Evolutionary conservation across 2,113 vertebrate species (phyloP).

Genomic region (Sminthopsis crassicaudata): DNA sequence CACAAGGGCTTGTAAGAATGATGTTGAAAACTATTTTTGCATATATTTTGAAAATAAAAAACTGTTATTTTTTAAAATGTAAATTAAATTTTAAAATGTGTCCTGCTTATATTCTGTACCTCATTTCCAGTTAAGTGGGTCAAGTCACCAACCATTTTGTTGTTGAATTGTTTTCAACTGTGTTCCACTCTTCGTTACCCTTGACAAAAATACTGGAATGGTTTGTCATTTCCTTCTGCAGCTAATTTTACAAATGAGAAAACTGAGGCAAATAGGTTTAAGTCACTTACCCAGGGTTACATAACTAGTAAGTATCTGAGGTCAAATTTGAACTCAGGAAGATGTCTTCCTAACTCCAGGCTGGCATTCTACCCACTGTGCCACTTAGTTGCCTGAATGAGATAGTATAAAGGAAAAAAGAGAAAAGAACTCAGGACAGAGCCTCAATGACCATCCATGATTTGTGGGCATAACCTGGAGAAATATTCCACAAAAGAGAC

Average conservation of each 20-base stretch:
- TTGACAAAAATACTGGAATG: not conserved
- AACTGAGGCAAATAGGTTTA: not conserved
- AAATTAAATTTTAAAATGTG: not conserved
- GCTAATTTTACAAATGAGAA: not conserved
- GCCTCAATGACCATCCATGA: not conserved
- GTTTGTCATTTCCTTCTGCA: not conserved
- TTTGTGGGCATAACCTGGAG: not conserved
- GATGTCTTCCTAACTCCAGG: not conserved
- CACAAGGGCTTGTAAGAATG: too few species aligned
- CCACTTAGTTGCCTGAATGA: not conserved
- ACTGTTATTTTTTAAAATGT: not conserved
- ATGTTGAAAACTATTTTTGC: too few species aligned
- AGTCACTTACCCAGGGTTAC: not conserved
- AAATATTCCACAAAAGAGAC: not conserved
- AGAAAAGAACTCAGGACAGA: not conserved
- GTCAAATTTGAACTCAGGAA: not conserved
- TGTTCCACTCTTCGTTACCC: not conserved
- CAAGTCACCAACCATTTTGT: not conserved
- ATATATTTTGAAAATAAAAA: too few species aligned
- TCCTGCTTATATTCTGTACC: not conserved
- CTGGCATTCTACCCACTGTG: not conserved
- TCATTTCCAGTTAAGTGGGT: not conserved
- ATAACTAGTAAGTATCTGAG: not conserved
- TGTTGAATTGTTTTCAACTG: not conserved
- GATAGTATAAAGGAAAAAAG: not conserved